Base-by-base conservation (phyloP, 2,797 vertebrate species). In the Cottoperca gobio region DNA sequence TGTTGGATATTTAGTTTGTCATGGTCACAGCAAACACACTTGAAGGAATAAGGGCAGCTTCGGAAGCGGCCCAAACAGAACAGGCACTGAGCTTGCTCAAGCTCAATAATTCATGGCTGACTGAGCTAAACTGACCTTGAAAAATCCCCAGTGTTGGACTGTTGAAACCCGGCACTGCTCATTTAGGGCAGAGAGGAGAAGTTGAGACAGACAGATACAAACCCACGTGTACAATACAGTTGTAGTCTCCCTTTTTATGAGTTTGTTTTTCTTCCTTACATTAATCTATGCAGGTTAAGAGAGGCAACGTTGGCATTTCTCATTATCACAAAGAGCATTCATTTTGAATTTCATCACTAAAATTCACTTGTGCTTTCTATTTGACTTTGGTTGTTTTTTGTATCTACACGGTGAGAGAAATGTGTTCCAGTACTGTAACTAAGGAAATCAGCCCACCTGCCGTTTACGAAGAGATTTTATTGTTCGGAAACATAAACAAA, bases 101-200 rank as follows among this genome's bases (percentile, higher is more conserved):
- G 84, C 89, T 93, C 83, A 94, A 94, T 93, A 91, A 94, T 93
- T 94, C 82, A 94, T 94, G 87, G 86, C 74, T 81, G 86, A 85
- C 72, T 86, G 89, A 89, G 88, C 77, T 78, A 39, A 81, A 37
- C 69, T 90, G 91, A 92, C 93, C 91, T 93, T 92, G 90, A 89
- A 88, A 87, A 75, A 80, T 82, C 82, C 81, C 82, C 74, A 61
- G 66, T 69, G 84, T 82, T 77, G 80, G 70, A 67, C 70, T 53
- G 70, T 76, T 87, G 83, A 88, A 92, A 90, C 82, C 85, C 73
- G 76, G 87, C 84, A 87, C 84, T 81, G 63, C 84, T 92, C 81
- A 88, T 88, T 76, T 83, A 81, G 85, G 83, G 16, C 84, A 78
- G 76, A 82, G 55, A 69, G 39, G 75, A 84, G 69, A 70, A 59